Conservation (phyloP, 2,888 invertebrate species). For the Cartodere bifasciata region DNA sequence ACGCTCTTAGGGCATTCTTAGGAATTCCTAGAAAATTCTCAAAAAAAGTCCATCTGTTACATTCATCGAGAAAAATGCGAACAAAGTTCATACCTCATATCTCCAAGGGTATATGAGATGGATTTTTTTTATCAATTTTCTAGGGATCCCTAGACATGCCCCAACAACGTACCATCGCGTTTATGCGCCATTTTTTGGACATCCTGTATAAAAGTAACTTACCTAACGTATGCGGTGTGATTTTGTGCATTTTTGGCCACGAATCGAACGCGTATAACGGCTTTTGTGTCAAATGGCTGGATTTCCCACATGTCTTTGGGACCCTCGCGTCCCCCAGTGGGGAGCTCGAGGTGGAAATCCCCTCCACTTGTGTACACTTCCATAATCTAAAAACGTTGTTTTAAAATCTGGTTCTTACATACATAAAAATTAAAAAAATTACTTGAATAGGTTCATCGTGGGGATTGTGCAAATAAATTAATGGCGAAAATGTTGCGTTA, state of each 20-base stretch:
- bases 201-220: too few relatives aligned
- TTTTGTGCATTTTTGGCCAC: slow-evolving; percentile 65
- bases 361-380: slow-evolving; percentile 82
- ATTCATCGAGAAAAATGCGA: too few relatives aligned
- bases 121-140: too few relatives aligned
- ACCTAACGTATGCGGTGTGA: slow-evolving; percentile 74
- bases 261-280: slow-evolving; percentile 77
- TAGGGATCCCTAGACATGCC: too few relatives aligned
- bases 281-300: slow-evolving; percentile 75
- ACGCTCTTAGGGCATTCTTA: too few relatives aligned
- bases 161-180: too few relatives aligned
- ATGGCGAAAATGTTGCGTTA: slow-evolving; percentile 80
- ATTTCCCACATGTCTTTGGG: slow-evolving; percentile 81
- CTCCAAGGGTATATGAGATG: too few relatives aligned
- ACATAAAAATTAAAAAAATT: slow-evolving; percentile 18
- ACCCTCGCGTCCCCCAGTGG: slow-evolving; percentile 64
- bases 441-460: slow-evolving; percentile 78
- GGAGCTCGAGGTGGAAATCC: slow-evolving; percentile 79
- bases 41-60: too few relatives aligned
- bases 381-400: slow-evolving; percentile 50
- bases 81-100: too few relatives aligned
- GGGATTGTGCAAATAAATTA: slow-evolving; percentile 91
- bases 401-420: too few relatives aligned
- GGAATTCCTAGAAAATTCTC: too few relatives aligned
- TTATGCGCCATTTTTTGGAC: too few relatives aligned